Evolutionary conservation across 1,140 invertebrate genomes (phyloP), one percentile per base, ranked within the genome.

Genomic region (Aphaenogaster ashmeadi): DNA sequence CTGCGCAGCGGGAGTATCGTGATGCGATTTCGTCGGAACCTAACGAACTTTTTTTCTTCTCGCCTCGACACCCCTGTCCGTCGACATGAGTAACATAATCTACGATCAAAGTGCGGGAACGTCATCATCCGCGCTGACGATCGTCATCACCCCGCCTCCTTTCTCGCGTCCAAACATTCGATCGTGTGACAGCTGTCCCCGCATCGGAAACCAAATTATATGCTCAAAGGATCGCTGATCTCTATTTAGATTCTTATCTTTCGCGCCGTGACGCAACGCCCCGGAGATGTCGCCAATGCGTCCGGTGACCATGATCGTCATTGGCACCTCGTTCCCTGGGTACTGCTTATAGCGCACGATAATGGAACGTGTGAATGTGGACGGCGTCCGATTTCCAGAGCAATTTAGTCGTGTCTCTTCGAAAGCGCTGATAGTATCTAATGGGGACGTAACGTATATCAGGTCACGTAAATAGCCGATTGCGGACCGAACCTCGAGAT

Each of bases 181-280:
- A 93, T 92, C 86, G 89, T 92, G 91, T 94, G 93, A 95, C 95
- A 95, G 95, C 94, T 95, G 94, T 95, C 93, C 92, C 93, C 91
- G 93, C 92, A 93, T 92, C 93, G 92, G 92, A 94, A 95, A 95
- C 93, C 91, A 94, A 95, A 95, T 95, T 95, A 95, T 94, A 94
- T 93, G 93, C 94, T 95, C 94, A 94, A 93, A 94, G 93, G 91
- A 94, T 93, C 93, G 88, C 91, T 92, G 92, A 95, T 95, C 95
- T 95, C 93, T 95, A 94, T 95, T 95, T 94, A 95, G 95, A 95
- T 95, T 15, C 87, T 94, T 95, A 95, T 95, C 95, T 87, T 71
- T 41, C 77, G 60, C 41, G 38, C 78, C 78, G 77, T 88, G 90
- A 88, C 88, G 89, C 88, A 86, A 88, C 80, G 58, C 56, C 50